Evolutionary conservation across 2,797 vertebrate genomes (phyloP), one percentile per base, ranked within the genome.

Genomic region (Australoheros facetus): DNA sequence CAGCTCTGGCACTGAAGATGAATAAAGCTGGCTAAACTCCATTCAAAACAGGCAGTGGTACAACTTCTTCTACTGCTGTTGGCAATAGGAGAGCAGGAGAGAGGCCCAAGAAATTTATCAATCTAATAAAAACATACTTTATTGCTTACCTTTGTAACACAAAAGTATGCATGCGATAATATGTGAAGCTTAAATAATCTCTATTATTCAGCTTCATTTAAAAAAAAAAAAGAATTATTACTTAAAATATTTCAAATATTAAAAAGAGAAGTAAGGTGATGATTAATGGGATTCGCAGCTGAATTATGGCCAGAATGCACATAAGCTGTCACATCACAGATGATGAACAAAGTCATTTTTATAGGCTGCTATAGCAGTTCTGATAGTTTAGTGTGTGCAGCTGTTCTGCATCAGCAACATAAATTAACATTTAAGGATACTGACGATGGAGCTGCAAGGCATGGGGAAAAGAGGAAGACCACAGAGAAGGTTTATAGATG

Each of bases 11-110:
- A n/a, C 51, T 19, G 28, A 60, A 37, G n/a, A 42, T 62, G 34
- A 71, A 23, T 32, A 56, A 78, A 28, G 56, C 54, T 78, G 64
- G 23, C 28, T 59, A 26, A 60, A 75, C 28, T 56, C 48, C 69
- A 58, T 66, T 58, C 56, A 57, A 77, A 73, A 26, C 59, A 58
- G 56, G 72, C 11, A 51, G 12, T 28, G 6, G 10, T 11, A 21
- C 42, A 73, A 39, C 60, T 53, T 30, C 16, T 59, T 66, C 17
- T 28, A 2, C 64, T 45, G 53, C 17, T 8, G 28, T 53, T 28
- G 28, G 42, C 26, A 56, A 5, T 30, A 54, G 28, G 57, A 53
- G 8, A 14, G 74, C 12, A 48, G 28, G n/a, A 51, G 45, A 51
- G 11, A 58, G 53, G 19, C 42, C 17, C 11, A 53, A 23, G 56